phyloP scores from a whole-genome alignment of 2,888 invertebrate species.

The Aporophyla nigra region DNA sequence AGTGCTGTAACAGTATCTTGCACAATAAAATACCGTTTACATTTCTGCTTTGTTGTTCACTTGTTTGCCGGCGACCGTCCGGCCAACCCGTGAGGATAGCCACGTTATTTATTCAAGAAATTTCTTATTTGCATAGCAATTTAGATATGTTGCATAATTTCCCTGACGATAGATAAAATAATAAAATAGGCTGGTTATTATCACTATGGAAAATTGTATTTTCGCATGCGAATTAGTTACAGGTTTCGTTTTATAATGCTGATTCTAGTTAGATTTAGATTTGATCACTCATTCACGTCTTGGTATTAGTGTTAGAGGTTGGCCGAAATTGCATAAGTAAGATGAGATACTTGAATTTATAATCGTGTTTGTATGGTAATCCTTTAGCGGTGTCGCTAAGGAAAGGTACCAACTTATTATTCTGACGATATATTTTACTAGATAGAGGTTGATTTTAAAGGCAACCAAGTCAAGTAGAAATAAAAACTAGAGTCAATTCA shows the following conservation, averaged over 20 bases:
- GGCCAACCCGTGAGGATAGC: constrained; percentile 68
- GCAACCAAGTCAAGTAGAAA: no score
- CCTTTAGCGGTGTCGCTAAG: background rate
- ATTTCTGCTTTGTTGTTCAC: constrained; percentile 81
- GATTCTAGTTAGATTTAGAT: background rate
- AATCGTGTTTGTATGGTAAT: no score
- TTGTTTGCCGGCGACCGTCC: constrained; percentile 73
- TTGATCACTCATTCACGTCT: background rate
- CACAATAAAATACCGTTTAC: constrained; percentile 83
- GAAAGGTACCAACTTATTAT: background rate
- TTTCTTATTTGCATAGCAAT: constrained; percentile 71
- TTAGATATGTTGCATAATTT: constrained; percentile 63
- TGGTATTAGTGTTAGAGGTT: background rate
- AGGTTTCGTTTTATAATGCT: background rate
- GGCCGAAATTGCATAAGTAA: background rate
- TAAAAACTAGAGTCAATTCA: background rate
- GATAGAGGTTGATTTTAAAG: no score
- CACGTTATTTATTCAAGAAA: constrained; percentile 75
- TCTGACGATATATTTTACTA: background rate
- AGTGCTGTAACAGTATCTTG: constrained; percentile 74
- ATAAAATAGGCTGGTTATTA: constrained; percentile 26
- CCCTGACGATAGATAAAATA: constrained; percentile 23
- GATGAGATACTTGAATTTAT: background rate
- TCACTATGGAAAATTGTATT: constrained; percentile 2
- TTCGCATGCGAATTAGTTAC: background rate